phyloP scores from a whole-genome alignment of 2,888 invertebrate genomes.

The Trissoscelio sp. region DNA sequence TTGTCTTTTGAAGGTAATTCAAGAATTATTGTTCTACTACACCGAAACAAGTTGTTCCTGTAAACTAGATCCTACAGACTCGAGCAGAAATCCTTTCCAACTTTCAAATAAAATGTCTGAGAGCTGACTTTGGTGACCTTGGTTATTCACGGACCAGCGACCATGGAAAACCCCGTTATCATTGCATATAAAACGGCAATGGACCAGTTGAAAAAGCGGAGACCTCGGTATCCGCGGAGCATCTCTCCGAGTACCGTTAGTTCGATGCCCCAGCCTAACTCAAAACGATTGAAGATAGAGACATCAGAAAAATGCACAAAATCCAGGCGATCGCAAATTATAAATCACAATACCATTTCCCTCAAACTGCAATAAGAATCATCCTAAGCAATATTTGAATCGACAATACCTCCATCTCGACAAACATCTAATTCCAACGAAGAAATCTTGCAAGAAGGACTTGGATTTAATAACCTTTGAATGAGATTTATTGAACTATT shows the following conservation, averaged over 20 bases:
- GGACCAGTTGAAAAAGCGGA: background rate
- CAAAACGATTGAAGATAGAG: background rate
- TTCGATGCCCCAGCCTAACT: background rate
- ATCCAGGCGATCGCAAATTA: background rate
- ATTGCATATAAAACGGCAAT: background rate
- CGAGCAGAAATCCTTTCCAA: too few relatives aligned
- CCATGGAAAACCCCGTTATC: background rate
- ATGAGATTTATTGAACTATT: background rate
- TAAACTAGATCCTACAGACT: too few relatives aligned
- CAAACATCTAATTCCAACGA: background rate
- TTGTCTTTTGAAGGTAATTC: too few relatives aligned
- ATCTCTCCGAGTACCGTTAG: background rate
- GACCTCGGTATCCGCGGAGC: slow-evolving; percentile 1
- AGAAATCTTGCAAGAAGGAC: background rate
- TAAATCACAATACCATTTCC: background rate
- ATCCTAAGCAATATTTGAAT: background rate
- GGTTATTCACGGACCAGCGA: background rate
- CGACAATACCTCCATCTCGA: background rate
- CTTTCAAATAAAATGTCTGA: too few relatives aligned
- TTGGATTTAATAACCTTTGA: slow-evolving; percentile 15
- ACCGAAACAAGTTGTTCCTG: too few relatives aligned
- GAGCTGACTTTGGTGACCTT: too few relatives aligned
- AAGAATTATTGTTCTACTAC: too few relatives aligned
- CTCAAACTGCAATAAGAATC: background rate
- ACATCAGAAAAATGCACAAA: background rate